phyloP scores from a whole-genome alignment of 2,113 vertebrate genomes.

The Ursus arctos region DNA sequence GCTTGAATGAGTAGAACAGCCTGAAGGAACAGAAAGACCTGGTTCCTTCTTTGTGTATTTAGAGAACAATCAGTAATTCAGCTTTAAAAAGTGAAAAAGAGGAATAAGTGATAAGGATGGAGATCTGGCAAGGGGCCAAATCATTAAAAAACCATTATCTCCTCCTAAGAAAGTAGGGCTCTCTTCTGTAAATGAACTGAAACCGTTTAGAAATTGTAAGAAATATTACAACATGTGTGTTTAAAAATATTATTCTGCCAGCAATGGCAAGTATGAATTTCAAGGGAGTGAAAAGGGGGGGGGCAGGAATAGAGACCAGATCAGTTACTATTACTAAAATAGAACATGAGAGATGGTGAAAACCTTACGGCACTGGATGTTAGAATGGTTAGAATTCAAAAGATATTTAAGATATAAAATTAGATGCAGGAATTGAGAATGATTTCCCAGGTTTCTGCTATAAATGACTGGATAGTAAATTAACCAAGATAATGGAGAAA shows the following conservation, averaged over 20 bases:
- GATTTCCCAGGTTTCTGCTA: background rate
- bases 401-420: constrained; percentile 18
- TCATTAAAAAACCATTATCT: background rate
- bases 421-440: background rate
- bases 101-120: background rate
- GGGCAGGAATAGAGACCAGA: background rate
- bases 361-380: background rate
- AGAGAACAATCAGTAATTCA: background rate
- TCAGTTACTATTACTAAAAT: background rate
- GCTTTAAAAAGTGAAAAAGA: background rate
- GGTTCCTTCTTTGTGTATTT: background rate
- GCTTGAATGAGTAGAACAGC: background rate
- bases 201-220: background rate
- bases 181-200: background rate
- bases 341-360: background rate
- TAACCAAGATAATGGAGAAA: constrained; percentile 23
- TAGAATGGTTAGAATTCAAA: background rate
- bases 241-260: background rate
- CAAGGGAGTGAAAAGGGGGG: background rate
- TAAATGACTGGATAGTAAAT: background rate
- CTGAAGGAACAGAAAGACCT: background rate
- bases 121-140: background rate
- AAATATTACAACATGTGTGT: background rate
- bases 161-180: background rate
- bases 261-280: background rate